These are phyloP conservation scores for Eriosoma lanigerum DNA, from an alignment of 1,140 invertebrate genomes.

Conservation along the genomic window DNA sequence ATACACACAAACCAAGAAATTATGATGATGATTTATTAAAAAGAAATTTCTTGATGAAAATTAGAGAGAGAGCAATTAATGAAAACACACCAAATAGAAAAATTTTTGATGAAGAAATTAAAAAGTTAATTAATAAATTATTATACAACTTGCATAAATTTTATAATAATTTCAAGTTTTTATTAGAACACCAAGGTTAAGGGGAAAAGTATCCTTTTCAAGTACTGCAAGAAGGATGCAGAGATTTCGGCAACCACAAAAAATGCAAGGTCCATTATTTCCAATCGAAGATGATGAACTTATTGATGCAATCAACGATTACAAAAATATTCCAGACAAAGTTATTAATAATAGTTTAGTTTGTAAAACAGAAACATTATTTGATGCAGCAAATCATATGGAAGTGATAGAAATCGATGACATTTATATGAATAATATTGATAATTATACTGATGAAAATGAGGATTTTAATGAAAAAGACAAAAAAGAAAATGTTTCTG, in stretches of 20 bases:
- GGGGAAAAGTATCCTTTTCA: constrained; percentile 38
- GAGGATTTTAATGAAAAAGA: neutral
- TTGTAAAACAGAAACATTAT: neutral
- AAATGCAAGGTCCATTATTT: constrained; percentile 48
- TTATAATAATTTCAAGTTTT: neutral
- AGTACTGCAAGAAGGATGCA: constrained; percentile 49
- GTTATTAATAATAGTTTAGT: neutral
- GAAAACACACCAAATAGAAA: constrained; percentile 35
- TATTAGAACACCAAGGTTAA: constrained; percentile 36
- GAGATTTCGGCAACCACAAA: constrained; percentile 42
- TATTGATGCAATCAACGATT: constrained; percentile 34
- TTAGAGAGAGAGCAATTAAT: constrained; percentile 43
- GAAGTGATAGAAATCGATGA: constrained; percentile 44
- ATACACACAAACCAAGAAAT: constrained; percentile 45
- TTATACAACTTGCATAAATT: neutral
- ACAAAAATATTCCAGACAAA: constrained; percentile 27
- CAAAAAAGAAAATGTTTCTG: constrained; percentile 4
- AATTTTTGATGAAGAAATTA: constrained; percentile 52
- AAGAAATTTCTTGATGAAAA: constrained; percentile 43
- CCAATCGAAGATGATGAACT: constrained; percentile 44
- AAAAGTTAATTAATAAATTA: constrained; percentile 17
- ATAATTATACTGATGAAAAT: neutral
- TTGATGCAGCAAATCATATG: constrained; percentile 30
- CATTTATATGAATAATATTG: neutral
- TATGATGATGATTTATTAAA: constrained; percentile 44